Conservation (phyloP, 1,140 invertebrate genomes). For the Geopemphigus sp. region DNA sequence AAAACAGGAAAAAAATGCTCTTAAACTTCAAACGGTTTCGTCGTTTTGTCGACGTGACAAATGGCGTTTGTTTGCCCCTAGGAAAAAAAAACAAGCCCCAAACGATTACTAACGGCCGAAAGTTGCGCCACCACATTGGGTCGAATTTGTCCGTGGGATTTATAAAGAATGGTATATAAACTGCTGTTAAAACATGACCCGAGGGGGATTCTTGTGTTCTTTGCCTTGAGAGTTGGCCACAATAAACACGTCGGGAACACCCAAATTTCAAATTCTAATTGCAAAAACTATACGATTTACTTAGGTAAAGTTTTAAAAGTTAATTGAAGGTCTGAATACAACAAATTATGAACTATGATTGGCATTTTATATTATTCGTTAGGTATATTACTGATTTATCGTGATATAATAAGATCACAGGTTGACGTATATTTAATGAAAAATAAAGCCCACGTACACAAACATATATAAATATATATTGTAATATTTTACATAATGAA, state of each 20-base stretch:
- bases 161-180: slow-evolving; percentile 45
- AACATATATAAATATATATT: no score
- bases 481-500: no score
- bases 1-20: background rate
- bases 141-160: slow-evolving; percentile 43
- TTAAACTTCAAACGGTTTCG: slow-evolving; percentile 37
- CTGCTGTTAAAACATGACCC: slow-evolving; percentile 45
- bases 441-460: no score
- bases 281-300: slow-evolving; percentile 32
- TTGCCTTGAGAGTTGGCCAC: slow-evolving; percentile 15
- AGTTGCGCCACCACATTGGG: slow-evolving; percentile 33
- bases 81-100: slow-evolving; percentile 22
- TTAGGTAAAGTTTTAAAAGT: slow-evolving; percentile 34
- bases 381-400: background rate
- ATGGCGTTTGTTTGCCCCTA: slow-evolving; percentile 33
- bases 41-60: slow-evolving; percentile 47
- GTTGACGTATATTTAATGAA: background rate
- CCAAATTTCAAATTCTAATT: slow-evolving; percentile 43
- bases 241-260: slow-evolving; percentile 36
- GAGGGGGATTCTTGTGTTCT: slow-evolving; percentile 18
- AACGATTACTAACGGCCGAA: slow-evolving; percentile 48
- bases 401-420: background rate
- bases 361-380: background rate
- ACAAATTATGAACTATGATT: background rate
- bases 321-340: background rate